phyloP scores from a whole-genome alignment of 2,888 invertebrate species.

The Pterostichus madidus region DNA sequence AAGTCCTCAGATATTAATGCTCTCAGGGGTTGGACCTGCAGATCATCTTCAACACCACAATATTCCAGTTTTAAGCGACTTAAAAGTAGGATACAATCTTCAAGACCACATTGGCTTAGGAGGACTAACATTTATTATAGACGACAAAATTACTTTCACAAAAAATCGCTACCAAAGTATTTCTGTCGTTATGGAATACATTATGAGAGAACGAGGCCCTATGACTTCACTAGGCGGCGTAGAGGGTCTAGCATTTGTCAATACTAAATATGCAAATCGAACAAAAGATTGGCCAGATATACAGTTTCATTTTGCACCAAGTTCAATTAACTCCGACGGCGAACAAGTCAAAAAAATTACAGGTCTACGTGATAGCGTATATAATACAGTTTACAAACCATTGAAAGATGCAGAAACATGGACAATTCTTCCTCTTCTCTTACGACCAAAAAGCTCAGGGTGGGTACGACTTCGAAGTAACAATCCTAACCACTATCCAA shows the following conservation, averaged over 20 bases:
- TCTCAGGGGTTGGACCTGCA: slow-evolving; percentile 92
- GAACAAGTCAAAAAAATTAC: slow-evolving; percentile 88
- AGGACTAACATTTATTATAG: slow-evolving; percentile 89
- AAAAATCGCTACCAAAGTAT: slow-evolving; percentile 88
- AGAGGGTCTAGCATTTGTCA: slow-evolving; percentile 92
- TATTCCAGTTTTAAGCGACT: slow-evolving; percentile 86
- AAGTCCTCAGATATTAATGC: slow-evolving; percentile 93
- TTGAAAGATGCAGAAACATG: slow-evolving; percentile 89
- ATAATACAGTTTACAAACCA: slow-evolving; percentile 92
- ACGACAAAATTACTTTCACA: slow-evolving; percentile 89
- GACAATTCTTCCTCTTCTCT: slow-evolving; percentile 88
- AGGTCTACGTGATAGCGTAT: slow-evolving; percentile 88
- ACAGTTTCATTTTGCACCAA: slow-evolving; percentile 92
- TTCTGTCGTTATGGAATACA: slow-evolving; percentile 89
- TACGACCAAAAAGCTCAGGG: slow-evolving; percentile 93
- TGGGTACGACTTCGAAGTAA: slow-evolving; percentile 89
- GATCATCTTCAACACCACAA: slow-evolving; percentile 86
- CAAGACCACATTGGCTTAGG: slow-evolving; percentile 94
- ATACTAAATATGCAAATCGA: slow-evolving; percentile 90
- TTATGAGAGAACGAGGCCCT: slow-evolving; percentile 89
- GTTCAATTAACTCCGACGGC: slow-evolving; percentile 91
- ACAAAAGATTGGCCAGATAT: slow-evolving; percentile 90
- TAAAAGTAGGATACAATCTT: slow-evolving; percentile 90
- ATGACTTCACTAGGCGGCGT: slow-evolving; percentile 90
- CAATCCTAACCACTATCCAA: slow-evolving; percentile 90